Evolutionary conservation across 2,113 vertebrate genomes (phyloP).

Genomic region (Dryoscopus gambensis): DNA sequence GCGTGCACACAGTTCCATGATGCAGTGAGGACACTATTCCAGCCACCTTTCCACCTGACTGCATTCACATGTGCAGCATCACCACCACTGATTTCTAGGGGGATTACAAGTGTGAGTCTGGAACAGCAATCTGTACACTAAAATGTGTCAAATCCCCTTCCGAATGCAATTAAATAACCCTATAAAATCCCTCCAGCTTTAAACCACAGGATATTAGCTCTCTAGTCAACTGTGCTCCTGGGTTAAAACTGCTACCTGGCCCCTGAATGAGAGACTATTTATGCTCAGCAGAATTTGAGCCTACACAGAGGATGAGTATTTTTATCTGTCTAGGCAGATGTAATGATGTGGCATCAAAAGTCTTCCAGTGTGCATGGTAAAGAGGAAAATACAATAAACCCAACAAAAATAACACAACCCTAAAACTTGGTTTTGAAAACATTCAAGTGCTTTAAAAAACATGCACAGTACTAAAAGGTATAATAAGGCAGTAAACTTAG

Average conservation of each 20-base stretch:
- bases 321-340: neutral
- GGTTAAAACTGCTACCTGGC: neutral
- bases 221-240: accelerated
- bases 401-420: neutral
- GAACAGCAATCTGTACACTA: neutral
- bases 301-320: neutral
- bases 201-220: neutral
- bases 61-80: neutral
- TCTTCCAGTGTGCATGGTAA: neutral
- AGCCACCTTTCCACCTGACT: neutral
- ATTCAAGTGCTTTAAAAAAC: neutral
- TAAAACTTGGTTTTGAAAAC: neutral
- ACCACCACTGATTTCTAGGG: neutral
- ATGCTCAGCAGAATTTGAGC: neutral
- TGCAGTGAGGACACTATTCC: neutral
- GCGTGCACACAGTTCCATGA: neutral
- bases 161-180: neutral
- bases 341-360: neutral
- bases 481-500: neutral
- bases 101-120: neutral
- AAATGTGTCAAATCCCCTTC: neutral
- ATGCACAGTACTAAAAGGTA: neutral
- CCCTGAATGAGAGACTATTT: neutral
- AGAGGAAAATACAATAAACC: neutral
- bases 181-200: neutral